A percentile compares a stretch with the other conserved stretches of the same genome.
phyloP scores from a whole-genome alignment of 2,113 vertebrate genomes.

The Solenodon paradoxus region DNA sequence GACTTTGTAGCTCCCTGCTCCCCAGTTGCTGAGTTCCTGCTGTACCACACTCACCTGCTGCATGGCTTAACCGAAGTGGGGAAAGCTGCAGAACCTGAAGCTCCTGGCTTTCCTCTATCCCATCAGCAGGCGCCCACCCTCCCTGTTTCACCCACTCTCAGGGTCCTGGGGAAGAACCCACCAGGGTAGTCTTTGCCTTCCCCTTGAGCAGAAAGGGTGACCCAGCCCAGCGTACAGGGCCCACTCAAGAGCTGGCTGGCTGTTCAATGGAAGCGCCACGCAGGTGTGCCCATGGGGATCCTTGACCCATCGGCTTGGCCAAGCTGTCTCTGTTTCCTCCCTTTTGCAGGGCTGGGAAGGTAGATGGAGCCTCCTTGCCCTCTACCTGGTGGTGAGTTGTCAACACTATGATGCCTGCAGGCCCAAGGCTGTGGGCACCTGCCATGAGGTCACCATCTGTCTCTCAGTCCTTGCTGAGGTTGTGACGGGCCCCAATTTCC shows the following conservation, averaged over 20 bases:
- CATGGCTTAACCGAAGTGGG: background rate
- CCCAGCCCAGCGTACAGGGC: background rate
- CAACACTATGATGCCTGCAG: background rate
- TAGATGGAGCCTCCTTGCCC: background rate
- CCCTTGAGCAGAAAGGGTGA: background rate
- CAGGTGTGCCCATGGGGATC: no score
- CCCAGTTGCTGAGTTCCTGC: background rate
- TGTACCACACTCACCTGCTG: accelerated
- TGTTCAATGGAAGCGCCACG: accelerated
- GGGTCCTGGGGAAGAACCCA: background rate
- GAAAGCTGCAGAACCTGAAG: no score
- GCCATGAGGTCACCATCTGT: background rate
- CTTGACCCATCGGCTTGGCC: background rate
- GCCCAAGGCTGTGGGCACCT: background rate
- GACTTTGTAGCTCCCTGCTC: background rate
- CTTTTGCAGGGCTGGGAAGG: no score
- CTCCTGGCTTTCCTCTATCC: background rate
- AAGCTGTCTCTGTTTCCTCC: background rate
- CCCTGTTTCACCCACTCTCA: background rate
- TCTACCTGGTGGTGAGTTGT: background rate
- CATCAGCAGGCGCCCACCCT: background rate
- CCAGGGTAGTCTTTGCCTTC: no score
- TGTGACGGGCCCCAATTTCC: no score
- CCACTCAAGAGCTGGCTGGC: background rate
- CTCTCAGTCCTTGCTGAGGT: background rate